Conservation (phyloP, 2,888 invertebrate species). For the Cantharis rufa region DNA sequence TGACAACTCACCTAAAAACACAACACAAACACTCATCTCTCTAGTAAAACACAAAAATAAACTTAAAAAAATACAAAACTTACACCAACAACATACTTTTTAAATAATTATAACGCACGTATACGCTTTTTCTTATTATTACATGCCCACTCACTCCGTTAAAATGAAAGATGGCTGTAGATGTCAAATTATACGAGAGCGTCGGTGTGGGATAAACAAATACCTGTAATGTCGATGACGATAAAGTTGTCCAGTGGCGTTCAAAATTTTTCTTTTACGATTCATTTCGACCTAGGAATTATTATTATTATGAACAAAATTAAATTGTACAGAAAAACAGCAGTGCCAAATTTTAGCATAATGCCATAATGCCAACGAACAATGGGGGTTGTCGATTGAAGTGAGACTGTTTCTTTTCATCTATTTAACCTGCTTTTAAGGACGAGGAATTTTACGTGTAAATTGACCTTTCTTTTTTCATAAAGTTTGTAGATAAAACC, state of each 20-base stretch:
- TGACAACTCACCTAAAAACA: slow-evolving; percentile 51
- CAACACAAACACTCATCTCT: slow-evolving; percentile 47
- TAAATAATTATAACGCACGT: slow-evolving; percentile 41
- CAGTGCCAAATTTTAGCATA: too few relatives aligned
- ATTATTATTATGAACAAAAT: too few relatives aligned
- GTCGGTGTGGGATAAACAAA: background rate
- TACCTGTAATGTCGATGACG: background rate
- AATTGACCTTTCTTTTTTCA: too few relatives aligned
- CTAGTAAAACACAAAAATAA: slow-evolving; percentile 21
- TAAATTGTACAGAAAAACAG: too few relatives aligned
- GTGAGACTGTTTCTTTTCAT: too few relatives aligned
- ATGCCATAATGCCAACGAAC: too few relatives aligned
- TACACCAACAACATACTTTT: slow-evolving; percentile 47
- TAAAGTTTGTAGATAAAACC: too few relatives aligned
- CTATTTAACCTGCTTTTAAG: too few relatives aligned
- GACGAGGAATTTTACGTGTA: too few relatives aligned
- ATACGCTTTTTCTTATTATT: background rate
- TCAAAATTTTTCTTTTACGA: background rate
- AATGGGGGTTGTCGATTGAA: too few relatives aligned
- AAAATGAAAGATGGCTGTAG: background rate
- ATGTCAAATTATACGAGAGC: background rate
- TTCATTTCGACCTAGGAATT: too few relatives aligned
- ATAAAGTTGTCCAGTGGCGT: background rate
- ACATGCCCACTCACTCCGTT: background rate
- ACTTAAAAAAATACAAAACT: slow-evolving; percentile 28